These are phyloP conservation scores for Ptilonorhynchus violaceus DNA, from an alignment of 2,113 vertebrate species.

Conservation along the genomic window DNA sequence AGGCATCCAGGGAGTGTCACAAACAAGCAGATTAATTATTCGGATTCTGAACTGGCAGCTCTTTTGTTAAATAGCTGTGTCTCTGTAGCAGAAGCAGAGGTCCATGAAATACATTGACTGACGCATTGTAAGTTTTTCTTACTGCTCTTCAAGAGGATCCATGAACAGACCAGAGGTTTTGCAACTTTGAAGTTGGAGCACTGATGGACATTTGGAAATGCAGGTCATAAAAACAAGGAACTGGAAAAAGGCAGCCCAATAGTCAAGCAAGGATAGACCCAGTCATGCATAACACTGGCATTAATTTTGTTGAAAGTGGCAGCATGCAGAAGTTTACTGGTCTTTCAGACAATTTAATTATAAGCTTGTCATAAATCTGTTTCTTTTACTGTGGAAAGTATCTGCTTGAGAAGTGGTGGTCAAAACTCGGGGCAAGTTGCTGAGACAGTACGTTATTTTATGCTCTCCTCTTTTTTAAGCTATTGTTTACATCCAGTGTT, in stretches of 20 bases:
- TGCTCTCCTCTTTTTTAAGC: neutral
- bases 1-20: neutral
- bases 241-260: neutral
- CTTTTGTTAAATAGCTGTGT: neutral
- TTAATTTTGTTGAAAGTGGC: neutral
- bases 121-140: neutral
- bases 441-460: neutral
- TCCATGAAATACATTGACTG: neutral
- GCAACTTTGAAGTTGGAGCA: neutral
- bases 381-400: neutral
- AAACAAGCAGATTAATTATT: neutral
- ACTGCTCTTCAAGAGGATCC: neutral
- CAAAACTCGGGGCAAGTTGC: neutral
- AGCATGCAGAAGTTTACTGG: neutral
- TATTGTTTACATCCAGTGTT: neutral
- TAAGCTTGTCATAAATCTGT: neutral
- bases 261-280: neutral
- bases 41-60: neutral
- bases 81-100: neutral
- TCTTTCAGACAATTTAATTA: neutral
- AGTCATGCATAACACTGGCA: rapidly evolving
- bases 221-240: neutral
- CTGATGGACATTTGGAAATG: neutral
- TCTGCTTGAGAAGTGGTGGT: neutral
- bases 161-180: neutral